Evolutionary conservation across 1,140 invertebrate genomes (phyloP), one percentile per base, ranked within the genome.

Genomic region (Sesamia nonagrioides): DNA sequence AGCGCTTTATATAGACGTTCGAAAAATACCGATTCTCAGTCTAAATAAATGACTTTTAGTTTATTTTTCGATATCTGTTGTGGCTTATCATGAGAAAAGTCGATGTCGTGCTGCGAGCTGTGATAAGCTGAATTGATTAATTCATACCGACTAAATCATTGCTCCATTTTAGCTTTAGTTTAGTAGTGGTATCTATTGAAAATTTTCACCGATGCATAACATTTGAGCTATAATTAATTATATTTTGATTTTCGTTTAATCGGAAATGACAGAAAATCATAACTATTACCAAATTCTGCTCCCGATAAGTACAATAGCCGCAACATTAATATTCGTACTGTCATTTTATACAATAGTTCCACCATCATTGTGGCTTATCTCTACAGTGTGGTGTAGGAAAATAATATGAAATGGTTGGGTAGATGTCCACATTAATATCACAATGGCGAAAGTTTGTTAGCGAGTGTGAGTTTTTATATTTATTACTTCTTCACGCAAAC

Each of bases 291-390:
- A 33, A 5, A 63, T 40, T n/a, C 4, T 4, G n/a, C 17, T 42
- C 37, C 42, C 61, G 42, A 66, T 66, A 66, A 66, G 61, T 42
- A 21, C 21, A 18, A 45, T 66, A 17, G 42, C 61, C 61, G n/a
- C 61, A 40, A 42, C 17, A 42, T 18, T 37, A 42, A 66, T 66
- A 66, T 66, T 42, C 3, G 8, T 6, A 21, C 9, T 66, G 61
- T 42, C 61, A 21, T 66, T 66, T 66, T 13, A 37, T 42, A 42
- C n/a, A 17, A 42, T 21, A 13, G 61, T 42, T 27, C 27, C 13
- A 4, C 9, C 9, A 35, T 42, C 13, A 42, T 18, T 66, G 61
- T 66, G 61, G 37, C 42, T 63, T 66, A 42, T 66, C 17, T 66
- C 11, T 11, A 6, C n/a, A 18, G 37, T 13, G 37, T 60, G 56